Percentiles rank a stretch among this genome's conserved stretches.
Conservation (phyloP, 2,797 vertebrate species). For the Lepilemur ruficaudatus region DNA sequence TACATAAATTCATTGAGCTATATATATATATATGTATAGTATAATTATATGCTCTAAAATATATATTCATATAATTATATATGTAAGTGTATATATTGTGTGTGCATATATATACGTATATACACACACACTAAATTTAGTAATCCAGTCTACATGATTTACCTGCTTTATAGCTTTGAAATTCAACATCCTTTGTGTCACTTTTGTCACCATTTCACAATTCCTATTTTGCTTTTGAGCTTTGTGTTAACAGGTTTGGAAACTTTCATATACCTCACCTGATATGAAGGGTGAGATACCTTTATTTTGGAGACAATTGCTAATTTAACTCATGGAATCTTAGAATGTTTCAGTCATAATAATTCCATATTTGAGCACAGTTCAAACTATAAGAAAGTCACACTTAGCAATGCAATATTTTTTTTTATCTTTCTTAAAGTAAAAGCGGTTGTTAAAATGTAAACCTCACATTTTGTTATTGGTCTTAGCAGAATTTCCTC, state of each 20-base stretch:
- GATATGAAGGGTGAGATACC: conserved; percentile 26
- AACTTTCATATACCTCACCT: not conserved
- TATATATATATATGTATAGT: not conserved
- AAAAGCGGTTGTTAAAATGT: not conserved
- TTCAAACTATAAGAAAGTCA: conserved; percentile 8
- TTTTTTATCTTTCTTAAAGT: not conserved
- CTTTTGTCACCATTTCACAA: not conserved
- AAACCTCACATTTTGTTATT: conserved; percentile 18
- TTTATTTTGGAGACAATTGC: conserved; percentile 37
- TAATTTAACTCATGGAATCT: not conserved
- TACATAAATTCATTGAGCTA: not conserved
- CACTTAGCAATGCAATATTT: not conserved
- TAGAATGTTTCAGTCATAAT: conserved; percentile 27
- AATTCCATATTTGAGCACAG: conserved; percentile 33
- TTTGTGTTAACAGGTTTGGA: conserved; percentile 11
- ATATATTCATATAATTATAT: not conserved
- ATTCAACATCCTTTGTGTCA: not conserved
- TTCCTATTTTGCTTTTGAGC: not conserved
- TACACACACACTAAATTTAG: not conserved
- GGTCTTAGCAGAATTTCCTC: not conserved
- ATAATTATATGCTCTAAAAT: not conserved
- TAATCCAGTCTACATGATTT: not conserved
- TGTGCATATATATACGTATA: not conserved
- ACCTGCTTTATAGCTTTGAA: not conserved
- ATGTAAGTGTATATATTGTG: not conserved